A percentile compares a stretch with the other conserved stretches of the same genome.
phyloP scores from a whole-genome alignment of 2,113 vertebrate species.

The Leucosticte australis region DNA sequence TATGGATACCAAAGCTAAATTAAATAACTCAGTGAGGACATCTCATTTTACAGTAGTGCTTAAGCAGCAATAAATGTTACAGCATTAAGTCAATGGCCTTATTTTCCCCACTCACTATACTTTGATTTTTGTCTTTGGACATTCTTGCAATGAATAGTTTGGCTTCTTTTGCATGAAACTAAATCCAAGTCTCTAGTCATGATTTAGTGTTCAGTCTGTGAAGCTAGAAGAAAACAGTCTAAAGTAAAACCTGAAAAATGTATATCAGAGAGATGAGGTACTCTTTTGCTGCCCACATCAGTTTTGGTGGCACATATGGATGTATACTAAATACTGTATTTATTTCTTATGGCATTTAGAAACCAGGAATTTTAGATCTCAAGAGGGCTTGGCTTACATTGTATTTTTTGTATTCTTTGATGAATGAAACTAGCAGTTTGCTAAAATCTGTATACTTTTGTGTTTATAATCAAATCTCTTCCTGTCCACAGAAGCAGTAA shows the following conservation, averaged over 20 bases:
- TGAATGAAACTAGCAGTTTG: neutral
- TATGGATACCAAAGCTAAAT: neutral
- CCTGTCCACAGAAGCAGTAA: neutral
- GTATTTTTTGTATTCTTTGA: neutral
- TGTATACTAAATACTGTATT: neutral
- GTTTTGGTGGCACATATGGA: neutral
- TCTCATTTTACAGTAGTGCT: neutral
- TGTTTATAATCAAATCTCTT: neutral
- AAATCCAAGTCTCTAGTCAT: neutral
- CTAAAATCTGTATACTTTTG: neutral
- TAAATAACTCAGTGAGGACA: neutral
- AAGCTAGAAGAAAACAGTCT: neutral
- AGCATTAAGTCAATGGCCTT: neutral
- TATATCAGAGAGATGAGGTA: neutral
- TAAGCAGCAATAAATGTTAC: neutral
- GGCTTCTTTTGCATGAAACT: neutral
- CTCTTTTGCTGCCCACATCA: neutral
- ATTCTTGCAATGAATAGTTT: neutral
- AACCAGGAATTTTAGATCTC: neutral
- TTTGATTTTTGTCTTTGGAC: neutral
- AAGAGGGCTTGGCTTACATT: neutral
- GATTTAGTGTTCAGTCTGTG: neutral
- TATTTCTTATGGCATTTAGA: neutral
- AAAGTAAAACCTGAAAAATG: neutral
- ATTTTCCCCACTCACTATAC: neutral